Percentiles rank a stretch among this genome's conserved stretches.
These are phyloP conservation scores for Rousettus madagascariensis DNA, from an alignment of 2,797 vertebrate genomes.

Conservation along the genomic window DNA sequence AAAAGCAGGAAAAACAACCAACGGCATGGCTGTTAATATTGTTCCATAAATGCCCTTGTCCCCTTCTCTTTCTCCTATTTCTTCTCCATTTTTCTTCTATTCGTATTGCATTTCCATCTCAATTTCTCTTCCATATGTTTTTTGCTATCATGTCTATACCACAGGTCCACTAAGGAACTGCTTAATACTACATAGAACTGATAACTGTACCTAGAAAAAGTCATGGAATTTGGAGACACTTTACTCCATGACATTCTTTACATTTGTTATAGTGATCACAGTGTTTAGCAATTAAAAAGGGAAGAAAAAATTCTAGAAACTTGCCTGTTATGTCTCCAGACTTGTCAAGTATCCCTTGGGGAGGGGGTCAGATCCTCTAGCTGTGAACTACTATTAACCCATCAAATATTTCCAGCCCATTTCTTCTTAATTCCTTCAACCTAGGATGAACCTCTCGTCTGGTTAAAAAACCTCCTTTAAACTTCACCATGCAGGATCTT, in stretches of 20 bases:
- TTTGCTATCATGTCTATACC: neutral
- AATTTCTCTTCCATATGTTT: neutral
- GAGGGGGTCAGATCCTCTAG: neutral
- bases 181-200: neutral
- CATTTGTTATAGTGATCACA: neutral
- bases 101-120: neutral
- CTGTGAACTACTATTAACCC: neutral
- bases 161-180: neutral
- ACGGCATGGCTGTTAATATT: neutral
- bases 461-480: slow-evolving; percentile 5
- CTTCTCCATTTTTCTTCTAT: neutral
- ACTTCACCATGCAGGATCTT: neutral
- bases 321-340: neutral
- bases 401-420: neutral
- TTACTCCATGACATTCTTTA: neutral
- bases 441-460: neutral
- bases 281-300: neutral
- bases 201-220: neutral
- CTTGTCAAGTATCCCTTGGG: neutral
- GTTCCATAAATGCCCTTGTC: neutral
- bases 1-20: slow-evolving; percentile 9
- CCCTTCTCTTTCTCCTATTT: neutral
- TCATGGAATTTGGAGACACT: neutral
- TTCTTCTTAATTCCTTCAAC: slow-evolving; percentile 36
- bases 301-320: neutral